phyloP scores from a whole-genome alignment of 2,113 vertebrate genomes.

The Macrotis lagotis region DNA sequence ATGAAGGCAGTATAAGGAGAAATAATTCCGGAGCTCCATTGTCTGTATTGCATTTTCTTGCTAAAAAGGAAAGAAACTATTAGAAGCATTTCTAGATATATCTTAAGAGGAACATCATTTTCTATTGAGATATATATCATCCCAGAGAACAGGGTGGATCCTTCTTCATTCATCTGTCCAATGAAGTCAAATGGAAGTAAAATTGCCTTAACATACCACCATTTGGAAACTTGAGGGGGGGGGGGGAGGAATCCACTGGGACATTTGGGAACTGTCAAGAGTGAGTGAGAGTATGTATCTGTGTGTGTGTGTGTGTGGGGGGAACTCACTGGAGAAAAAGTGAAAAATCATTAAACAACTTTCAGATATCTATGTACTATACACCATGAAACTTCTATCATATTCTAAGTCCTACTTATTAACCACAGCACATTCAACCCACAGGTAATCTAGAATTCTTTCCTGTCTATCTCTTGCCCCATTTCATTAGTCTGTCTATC shows the following conservation, averaged over 20 bases:
- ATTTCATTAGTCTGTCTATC: neutral
- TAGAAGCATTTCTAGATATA: conserved; percentile 7
- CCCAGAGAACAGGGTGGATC: fast-evolving
- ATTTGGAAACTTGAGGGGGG: neutral
- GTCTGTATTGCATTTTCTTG: conserved; percentile 96
- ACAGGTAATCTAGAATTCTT: neutral
- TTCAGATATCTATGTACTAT: neutral
- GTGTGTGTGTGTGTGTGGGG: too few relatives aligned
- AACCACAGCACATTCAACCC: neutral
- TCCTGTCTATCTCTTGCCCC: neutral
- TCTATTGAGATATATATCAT: neutral
- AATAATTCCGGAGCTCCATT: conserved; percentile 97
- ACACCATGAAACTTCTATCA: neutral
- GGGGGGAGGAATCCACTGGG: too few relatives aligned
- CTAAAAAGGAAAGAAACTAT: conserved; percentile 75
- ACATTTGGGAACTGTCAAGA: too few relatives aligned
- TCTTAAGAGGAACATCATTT: conserved; percentile 28
- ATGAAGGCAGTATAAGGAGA: conserved; percentile 96
- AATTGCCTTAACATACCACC: neutral
- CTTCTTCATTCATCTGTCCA: neutral
- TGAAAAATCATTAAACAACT: neutral
- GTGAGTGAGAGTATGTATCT: too few relatives aligned
- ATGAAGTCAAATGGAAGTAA: neutral
- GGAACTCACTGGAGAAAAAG: too few relatives aligned
- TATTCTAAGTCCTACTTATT: neutral